Evolutionary conservation across 2,888 invertebrate genomes (phyloP).

Genomic region (Limnephilus rhombicus): DNA sequence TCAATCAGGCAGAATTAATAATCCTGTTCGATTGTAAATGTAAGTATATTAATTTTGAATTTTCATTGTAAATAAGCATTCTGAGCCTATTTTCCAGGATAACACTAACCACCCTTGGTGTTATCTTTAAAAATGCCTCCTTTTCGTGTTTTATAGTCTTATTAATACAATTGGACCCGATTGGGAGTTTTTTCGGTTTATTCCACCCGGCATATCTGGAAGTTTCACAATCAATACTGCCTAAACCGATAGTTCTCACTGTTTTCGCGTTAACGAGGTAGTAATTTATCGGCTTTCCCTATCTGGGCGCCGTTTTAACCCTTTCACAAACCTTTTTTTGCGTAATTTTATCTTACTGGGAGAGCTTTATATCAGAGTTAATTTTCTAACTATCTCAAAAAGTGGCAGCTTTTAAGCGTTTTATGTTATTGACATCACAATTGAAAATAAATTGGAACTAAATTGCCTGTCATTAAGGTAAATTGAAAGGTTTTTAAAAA

Average conservation of each 20-base stretch:
- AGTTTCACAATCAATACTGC: conserved; percentile 49
- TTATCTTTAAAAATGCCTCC: neutral
- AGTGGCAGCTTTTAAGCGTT: neutral
- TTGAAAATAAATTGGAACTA: neutral
- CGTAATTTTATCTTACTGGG: neutral
- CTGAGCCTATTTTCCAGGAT: neutral
- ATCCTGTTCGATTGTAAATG: too few species aligned
- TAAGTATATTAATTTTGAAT: neutral
- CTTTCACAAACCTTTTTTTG: neutral
- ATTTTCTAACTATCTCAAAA: neutral
- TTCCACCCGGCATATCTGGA: conserved; percentile 34
- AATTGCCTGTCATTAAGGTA: neutral
- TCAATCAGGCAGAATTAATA: too few species aligned
- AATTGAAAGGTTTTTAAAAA: neutral
- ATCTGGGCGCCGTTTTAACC: conserved; percentile 32
- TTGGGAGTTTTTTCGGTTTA: conserved; percentile 11
- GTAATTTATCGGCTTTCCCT: conserved; percentile 57
- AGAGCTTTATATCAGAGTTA: conserved; percentile 1
- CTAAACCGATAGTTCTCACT: conserved; percentile 7
- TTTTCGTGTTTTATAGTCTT: neutral
- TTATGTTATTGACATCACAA: neutral
- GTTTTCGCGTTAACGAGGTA: conserved; percentile 56
- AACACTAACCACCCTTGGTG: neutral
- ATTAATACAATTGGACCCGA: neutral
- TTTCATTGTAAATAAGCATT: neutral